Percentiles rank a stretch among this genome's conserved stretches.
These are phyloP conservation scores for Ochotona curzoniae DNA, from an alignment of 2,113 vertebrate species.

Conservation along the genomic window DNA sequence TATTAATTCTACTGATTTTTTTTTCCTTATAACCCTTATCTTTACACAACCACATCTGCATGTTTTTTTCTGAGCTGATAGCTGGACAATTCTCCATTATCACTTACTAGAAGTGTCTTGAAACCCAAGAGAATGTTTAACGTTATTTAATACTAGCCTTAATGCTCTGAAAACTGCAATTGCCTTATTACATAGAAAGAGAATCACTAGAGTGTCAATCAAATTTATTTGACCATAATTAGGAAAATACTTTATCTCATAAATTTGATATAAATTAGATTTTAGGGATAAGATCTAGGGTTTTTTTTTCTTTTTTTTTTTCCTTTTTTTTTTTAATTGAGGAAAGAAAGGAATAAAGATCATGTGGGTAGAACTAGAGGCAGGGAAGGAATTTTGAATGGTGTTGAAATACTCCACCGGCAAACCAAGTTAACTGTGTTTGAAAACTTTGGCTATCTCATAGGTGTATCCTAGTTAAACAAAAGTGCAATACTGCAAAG, in stretches of 20 bases:
- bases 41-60: constrained; percentile 86
- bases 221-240: constrained; percentile 89
- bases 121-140: constrained; percentile 85
- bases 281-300: constrained; percentile 86
- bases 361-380: constrained; percentile 65
- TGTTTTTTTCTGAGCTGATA: constrained; percentile 85
- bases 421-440: constrained; percentile 84
- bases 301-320: constrained; percentile 57
- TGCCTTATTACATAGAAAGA: constrained; percentile 89
- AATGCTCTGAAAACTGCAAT: constrained; percentile 87
- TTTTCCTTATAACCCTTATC: constrained; percentile 87
- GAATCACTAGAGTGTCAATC: constrained; percentile 88
- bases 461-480: constrained; percentile 88
- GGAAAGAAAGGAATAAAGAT: constrained; percentile 74
- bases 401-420: constrained; percentile 84
- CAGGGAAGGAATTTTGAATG: constrained; percentile 77
- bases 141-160: constrained; percentile 84
- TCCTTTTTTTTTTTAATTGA: constrained; percentile 41
- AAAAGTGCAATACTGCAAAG: constrained; percentile 90
- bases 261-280: constrained; percentile 91
- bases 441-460: constrained; percentile 90
- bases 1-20: constrained; percentile 89
- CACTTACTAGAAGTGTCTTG: constrained; percentile 81
- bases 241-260: constrained; percentile 91
- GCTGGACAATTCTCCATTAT: constrained; percentile 84